Evolutionary conservation across 2,888 invertebrate species (phyloP).

Genomic region (Caenorhabditis macrosperma): DNA sequence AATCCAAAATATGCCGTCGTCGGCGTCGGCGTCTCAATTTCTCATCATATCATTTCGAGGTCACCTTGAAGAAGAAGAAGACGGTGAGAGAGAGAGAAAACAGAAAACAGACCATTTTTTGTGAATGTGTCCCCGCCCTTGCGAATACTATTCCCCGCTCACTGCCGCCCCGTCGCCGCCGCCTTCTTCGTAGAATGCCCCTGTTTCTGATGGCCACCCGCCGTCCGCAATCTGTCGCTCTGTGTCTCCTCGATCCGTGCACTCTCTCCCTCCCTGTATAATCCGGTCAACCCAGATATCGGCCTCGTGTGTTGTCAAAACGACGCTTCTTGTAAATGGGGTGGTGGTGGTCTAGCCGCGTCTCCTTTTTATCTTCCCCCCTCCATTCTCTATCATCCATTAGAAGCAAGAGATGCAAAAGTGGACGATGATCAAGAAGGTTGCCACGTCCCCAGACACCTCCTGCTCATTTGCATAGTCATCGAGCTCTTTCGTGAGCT

Average conservation of each 20-base stretch:
- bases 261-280: conserved; percentile 37
- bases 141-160: too few species aligned
- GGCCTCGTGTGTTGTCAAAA: neutral
- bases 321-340: neutral
- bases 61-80: conserved; percentile 48
- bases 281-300: conserved; percentile 54
- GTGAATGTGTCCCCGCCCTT: neutral
- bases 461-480: conserved; percentile 37
- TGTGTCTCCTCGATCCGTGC: conserved; percentile 15
- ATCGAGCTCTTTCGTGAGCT: conserved; percentile 23
- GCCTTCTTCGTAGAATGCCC: too few species aligned
- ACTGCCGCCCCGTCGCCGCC: neutral
- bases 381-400: too few species aligned
- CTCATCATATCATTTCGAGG: conserved; percentile 21
- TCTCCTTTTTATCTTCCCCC: neutral
- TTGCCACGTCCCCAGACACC: too few species aligned
- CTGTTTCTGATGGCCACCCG: conserved; percentile 34
- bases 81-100: too few species aligned
- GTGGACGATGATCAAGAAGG: conserved; percentile 4
- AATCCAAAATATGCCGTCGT: neutral
- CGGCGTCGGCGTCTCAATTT: neutral
- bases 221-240: conserved; percentile 29
- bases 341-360: too few species aligned
- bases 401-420: too few species aligned
- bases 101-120: conserved; percentile 6